A percentile compares a stretch with the other conserved stretches of the same genome.
These are phyloP conservation scores for Drosophila ogumai DNA, from an alignment of 1,140 invertebrate genomes.

Conservation along the genomic window DNA sequence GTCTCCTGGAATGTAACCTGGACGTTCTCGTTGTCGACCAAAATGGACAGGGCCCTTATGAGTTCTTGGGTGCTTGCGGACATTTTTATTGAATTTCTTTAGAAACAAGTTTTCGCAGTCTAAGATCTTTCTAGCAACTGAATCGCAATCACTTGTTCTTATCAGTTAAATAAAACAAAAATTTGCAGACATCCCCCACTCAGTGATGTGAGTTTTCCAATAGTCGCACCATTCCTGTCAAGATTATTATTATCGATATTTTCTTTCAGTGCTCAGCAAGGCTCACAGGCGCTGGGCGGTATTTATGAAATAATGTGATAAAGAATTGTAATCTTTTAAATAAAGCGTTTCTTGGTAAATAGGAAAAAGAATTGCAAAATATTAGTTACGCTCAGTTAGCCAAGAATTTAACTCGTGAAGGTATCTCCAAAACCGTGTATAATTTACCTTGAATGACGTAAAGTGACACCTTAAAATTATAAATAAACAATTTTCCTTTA, in stretches of 20 bases:
- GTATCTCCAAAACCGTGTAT: not conserved
- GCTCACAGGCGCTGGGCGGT: not conserved
- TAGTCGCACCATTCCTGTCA: no score
- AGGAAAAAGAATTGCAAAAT: not conserved
- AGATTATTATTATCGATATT: not conserved
- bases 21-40: slow-evolving; percentile 6
- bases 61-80: not conserved
- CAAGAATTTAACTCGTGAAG: not conserved
- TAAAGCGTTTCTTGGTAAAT: not conserved
- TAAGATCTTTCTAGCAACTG: slow-evolving; percentile 6
- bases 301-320: not conserved
- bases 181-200: not conserved
- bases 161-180: not conserved
- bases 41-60: not conserved
- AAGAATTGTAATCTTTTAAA: not conserved
- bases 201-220: not conserved
- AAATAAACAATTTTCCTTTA: not conserved
- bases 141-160: not conserved
- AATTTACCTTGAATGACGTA: not conserved
- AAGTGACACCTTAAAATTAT: not conserved
- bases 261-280: not conserved
- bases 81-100: not conserved
- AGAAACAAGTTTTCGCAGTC: not conserved
- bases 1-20: slow-evolving; percentile 13
- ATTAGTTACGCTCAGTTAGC: not conserved